A percentile compares a stretch with the other conserved stretches of the same genome.
Evolutionary conservation across 2,113 vertebrate species (phyloP).

Genomic region (Salvator merianae): DNA sequence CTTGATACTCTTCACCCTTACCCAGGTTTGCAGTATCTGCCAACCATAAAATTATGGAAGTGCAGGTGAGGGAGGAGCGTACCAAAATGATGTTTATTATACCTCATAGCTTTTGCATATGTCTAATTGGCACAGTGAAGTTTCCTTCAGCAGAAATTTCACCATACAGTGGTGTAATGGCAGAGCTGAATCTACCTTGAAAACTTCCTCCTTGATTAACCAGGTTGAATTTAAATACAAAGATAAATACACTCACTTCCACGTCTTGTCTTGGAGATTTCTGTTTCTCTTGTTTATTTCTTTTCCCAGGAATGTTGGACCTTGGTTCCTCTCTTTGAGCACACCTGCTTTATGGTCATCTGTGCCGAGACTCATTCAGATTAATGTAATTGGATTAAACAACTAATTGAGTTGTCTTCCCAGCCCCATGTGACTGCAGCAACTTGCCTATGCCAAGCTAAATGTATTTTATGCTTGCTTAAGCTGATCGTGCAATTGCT

Average conservation of each 20-base stretch:
- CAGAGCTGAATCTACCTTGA: not conserved
- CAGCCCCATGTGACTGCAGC: not conserved
- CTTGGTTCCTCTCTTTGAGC: not conserved
- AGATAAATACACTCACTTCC: not conserved
- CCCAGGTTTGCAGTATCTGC: not conserved
- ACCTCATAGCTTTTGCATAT: not conserved
- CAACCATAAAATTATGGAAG: not conserved
- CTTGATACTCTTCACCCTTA: not conserved
- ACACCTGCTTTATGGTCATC: not conserved
- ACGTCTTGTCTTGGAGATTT: not conserved
- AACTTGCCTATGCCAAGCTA: not conserved
- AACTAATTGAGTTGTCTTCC: not conserved
- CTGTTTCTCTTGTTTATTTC: not conserved
- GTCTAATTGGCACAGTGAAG: not conserved
- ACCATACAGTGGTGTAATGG: not conserved
- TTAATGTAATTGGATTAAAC: slow-evolving; percentile 20
- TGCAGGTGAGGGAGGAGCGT: not conserved
- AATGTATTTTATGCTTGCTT: not conserved
- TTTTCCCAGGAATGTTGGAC: not conserved
- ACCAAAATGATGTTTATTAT: not conserved
- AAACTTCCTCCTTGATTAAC: not conserved
- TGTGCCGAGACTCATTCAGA: not conserved
- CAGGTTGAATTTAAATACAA: not conserved
- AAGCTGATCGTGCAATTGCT: not conserved
- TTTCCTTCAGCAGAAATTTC: not conserved